These are phyloP conservation scores for Cavia porcellus DNA, from an alignment of 2,113 vertebrate genomes.

Conservation along the genomic window DNA sequence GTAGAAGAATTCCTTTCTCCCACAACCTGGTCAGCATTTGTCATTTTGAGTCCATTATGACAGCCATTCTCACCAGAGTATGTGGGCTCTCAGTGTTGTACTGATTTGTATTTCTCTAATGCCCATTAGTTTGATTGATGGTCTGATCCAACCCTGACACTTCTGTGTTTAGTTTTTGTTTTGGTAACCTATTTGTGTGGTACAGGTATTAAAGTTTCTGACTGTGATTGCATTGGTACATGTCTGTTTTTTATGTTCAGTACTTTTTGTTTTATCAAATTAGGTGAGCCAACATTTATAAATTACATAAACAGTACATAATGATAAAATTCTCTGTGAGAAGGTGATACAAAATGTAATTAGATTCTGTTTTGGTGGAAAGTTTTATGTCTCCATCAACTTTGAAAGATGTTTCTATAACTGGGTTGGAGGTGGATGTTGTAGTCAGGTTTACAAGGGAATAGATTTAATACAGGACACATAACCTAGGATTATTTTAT, in stretches of 20 bases:
- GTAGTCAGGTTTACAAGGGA: too few relatives aligned
- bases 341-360: not conserved
- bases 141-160: not conserved
- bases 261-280: not conserved
- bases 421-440: not conserved
- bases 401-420: not conserved
- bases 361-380: not conserved
- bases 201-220: not conserved
- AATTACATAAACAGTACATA: not conserved
- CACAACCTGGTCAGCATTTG: too few relatives aligned
- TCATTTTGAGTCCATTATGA: too few relatives aligned
- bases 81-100: too few relatives aligned
- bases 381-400: not conserved
- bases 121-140: not conserved
- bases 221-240: not conserved
- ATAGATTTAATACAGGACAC: too few relatives aligned
- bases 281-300: not conserved
- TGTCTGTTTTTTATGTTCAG: not conserved
- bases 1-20: too few relatives aligned
- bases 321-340: not conserved
- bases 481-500: too few relatives aligned
- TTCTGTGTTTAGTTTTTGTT: not conserved
- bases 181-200: not conserved
- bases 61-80: too few relatives aligned
- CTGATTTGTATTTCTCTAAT: too few relatives aligned